Conservation (phyloP, 2,113 vertebrate genomes). For the Tragulus kanchil region DNA sequence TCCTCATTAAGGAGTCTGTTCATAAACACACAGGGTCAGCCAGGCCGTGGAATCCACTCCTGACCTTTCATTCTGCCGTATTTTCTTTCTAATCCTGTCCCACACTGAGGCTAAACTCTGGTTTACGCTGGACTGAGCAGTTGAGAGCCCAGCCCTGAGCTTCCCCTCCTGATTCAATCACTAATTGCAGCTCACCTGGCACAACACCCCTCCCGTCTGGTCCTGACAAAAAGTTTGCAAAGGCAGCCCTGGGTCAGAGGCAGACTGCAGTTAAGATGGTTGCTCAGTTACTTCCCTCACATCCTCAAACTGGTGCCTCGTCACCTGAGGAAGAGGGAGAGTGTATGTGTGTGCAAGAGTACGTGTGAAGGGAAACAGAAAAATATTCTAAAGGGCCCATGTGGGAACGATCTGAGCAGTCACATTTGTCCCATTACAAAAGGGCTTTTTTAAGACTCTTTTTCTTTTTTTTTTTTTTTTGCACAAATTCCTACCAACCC, state of each 20-base stretch:
- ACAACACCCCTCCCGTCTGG: background rate
- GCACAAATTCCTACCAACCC: constrained; percentile 79
- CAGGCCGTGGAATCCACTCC: constrained; percentile 24
- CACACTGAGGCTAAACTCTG: constrained; percentile 28
- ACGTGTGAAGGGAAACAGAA: background rate
- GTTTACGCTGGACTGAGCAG: constrained; percentile 2
- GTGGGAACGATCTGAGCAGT: background rate
- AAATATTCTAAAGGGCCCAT: background rate
- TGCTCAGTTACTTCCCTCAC: background rate
- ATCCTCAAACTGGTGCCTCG: background rate
- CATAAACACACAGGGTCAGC: background rate
- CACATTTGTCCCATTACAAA: constrained; percentile 65
- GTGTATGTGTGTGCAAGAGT: fast-evolving
- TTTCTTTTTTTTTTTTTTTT: constrained; percentile 30
- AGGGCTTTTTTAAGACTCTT: constrained; percentile 24
- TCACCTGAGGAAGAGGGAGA: background rate
- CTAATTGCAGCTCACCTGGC: constrained; percentile 50
- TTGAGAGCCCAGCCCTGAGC: constrained; percentile 2
- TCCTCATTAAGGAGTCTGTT: background rate
- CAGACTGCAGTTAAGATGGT: background rate
- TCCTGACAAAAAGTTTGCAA: background rate
- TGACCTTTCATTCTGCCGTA: background rate
- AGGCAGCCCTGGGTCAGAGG: background rate
- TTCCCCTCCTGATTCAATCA: background rate
- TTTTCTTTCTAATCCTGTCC: constrained; percentile 47